A percentile compares a stretch with the other conserved stretches of the same genome.
Evolutionary conservation across 1,140 invertebrate genomes (phyloP).

Genomic region (Bombus cullumanus): DNA sequence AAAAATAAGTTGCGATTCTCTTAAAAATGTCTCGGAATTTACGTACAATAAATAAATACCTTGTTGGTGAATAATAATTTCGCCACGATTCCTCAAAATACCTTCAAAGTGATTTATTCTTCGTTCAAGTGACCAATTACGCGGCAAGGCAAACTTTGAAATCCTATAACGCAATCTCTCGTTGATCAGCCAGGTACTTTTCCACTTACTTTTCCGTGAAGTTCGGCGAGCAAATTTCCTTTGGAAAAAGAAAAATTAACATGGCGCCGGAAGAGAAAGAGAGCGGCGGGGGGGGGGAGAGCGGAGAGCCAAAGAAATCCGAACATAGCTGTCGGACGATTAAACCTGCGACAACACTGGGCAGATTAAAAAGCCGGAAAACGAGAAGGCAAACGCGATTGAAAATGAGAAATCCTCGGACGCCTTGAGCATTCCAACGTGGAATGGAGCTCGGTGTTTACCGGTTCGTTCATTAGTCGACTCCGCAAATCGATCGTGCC

Average conservation of each 20-base stretch:
- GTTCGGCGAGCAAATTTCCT: not conserved
- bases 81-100: not conserved
- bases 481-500: conserved; percentile 4
- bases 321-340: conserved; percentile 5
- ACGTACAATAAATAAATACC: too few species aligned
- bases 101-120: not conserved
- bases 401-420: conserved; percentile 18
- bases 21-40: too few species aligned
- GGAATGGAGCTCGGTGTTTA: not conserved
- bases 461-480: conserved; percentile 11
- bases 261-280: not conserved
- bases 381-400: conserved; percentile 19
- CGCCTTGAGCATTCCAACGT: not conserved
- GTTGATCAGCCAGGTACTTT: not conserved
- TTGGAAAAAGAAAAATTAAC: not conserved
- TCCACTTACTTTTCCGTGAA: not conserved
- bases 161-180: not conserved
- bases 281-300: too few species aligned
- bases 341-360: conserved; percentile 18
- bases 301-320: not conserved
- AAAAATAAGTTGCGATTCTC: too few species aligned
- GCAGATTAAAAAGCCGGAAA: conserved; percentile 11
- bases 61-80: not conserved
- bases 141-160: not conserved
- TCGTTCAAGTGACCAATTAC: not conserved